A percentile compares a stretch with the other conserved stretches of the same genome.
These are phyloP conservation scores for Andricus curvator DNA, from an alignment of 2,888 invertebrate genomes.

Conservation along the genomic window DNA sequence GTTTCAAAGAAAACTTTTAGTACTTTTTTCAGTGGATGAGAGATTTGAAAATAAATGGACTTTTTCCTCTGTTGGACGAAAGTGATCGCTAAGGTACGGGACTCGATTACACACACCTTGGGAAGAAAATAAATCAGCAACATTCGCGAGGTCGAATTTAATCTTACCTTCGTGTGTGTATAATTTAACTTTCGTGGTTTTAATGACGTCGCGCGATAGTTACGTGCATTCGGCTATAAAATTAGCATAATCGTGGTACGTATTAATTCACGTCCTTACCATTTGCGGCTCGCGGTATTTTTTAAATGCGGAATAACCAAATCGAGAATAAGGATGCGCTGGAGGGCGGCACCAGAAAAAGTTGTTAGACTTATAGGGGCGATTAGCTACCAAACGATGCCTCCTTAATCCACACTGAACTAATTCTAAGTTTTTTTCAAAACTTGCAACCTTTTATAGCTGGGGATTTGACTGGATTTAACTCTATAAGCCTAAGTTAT, in stretches of 20 bases:
- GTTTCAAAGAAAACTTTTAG: neutral
- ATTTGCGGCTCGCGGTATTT: constrained; percentile 25
- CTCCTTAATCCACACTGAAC: constrained; percentile 23
- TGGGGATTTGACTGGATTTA: constrained; percentile 26
- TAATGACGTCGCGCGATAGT: constrained; percentile 53
- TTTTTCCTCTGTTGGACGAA: neutral
- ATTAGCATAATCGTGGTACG: constrained; percentile 61
- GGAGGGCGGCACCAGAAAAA: constrained; percentile 19
- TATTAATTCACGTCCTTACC: constrained; percentile 55
- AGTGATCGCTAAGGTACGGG: constrained; percentile 12
- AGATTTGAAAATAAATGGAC: constrained; percentile 1
- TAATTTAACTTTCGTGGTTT: constrained; percentile 62
- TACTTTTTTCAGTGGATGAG: neutral
- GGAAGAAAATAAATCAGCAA: constrained; percentile 35
- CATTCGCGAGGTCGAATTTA: constrained; percentile 52
- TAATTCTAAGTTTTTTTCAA: constrained; percentile 16
- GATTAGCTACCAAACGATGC: constrained; percentile 36
- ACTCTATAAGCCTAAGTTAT: constrained; percentile 5
- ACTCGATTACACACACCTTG: constrained; percentile 23
- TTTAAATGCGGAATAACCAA: constrained; percentile 27
- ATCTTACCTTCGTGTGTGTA: constrained; percentile 59
- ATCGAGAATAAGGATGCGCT: constrained; percentile 29
- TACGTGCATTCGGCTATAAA: constrained; percentile 56
- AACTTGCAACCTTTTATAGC: constrained; percentile 15
- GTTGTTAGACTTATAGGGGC: constrained; percentile 24